Evolutionary conservation across 2,888 invertebrate genomes (phyloP).

Genomic region (Morpho achilles): DNA sequence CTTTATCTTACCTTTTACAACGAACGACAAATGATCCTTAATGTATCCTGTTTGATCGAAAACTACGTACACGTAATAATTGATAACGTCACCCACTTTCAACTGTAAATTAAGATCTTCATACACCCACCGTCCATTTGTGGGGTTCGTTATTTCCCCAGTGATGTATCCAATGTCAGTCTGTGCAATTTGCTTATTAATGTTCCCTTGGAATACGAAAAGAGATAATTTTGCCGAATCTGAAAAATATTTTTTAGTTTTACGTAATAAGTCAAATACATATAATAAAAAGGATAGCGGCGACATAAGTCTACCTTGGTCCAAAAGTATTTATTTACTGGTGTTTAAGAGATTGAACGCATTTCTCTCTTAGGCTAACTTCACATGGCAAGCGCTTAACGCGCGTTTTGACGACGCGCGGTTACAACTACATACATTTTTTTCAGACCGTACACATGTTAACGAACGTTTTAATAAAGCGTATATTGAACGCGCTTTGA

Average conservation of each 20-base stretch:
- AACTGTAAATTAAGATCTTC: constrained; percentile 63
- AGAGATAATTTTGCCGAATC: constrained; percentile 72
- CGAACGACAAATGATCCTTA: constrained; percentile 56
- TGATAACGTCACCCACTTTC: constrained; percentile 74
- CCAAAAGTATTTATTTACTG: background rate
- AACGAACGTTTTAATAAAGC: too few species aligned
- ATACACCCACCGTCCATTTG: constrained; percentile 72
- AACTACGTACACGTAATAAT: constrained; percentile 81
- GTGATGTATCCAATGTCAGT: constrained; percentile 74
- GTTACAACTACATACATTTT: too few species aligned
- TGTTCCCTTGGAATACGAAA: constrained; percentile 83
- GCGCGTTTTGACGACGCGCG: too few species aligned
- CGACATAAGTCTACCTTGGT: background rate
- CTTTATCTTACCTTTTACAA: constrained; percentile 51
- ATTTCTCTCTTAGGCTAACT: background rate
- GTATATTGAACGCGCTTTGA: too few species aligned
- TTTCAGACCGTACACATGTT: too few species aligned
- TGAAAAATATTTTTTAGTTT: constrained; percentile 27
- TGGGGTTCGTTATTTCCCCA: constrained; percentile 62
- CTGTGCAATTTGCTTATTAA: constrained; percentile 73
- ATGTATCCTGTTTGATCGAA: constrained; percentile 65
- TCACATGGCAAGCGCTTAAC: too few species aligned
- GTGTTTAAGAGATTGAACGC: background rate
- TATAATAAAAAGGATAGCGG: background rate
- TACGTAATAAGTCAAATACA: background rate